These are phyloP conservation scores for Neofelis nebulosa DNA, from an alignment of 2,113 vertebrate genomes.

Conservation along the genomic window DNA sequence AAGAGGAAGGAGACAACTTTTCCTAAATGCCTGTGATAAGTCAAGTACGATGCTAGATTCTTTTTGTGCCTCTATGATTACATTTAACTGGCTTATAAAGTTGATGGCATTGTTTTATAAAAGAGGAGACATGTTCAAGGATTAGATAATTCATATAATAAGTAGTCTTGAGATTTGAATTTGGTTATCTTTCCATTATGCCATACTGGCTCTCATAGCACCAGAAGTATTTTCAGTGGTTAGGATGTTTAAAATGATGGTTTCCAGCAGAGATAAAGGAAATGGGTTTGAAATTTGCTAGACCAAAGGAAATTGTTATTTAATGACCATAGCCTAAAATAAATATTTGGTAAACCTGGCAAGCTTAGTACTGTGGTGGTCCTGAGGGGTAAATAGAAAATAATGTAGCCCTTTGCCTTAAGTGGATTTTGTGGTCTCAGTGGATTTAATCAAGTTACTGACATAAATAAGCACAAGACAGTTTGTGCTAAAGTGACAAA, in stretches of 20 bases:
- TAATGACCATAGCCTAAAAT: neutral
- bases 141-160: neutral
- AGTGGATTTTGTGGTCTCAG: neutral
- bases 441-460: neutral
- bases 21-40: neutral
- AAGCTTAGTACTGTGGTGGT: neutral
- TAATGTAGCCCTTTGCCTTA: neutral
- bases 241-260: neutral
- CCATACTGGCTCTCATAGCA: neutral
- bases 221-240: neutral
- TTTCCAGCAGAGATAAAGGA: conserved; percentile 3
- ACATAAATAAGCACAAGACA: neutral
- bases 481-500: neutral
- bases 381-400: neutral
- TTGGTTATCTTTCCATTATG: neutral
- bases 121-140: neutral
- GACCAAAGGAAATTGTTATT: neutral
- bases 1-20: neutral
- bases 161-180: neutral
- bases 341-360: neutral
- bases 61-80: neutral
- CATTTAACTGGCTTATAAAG: neutral
- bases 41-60: neutral
- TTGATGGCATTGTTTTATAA: neutral
- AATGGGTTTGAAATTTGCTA: neutral